Conservation (phyloP, 2,113 vertebrate genomes). For the Xenotilapia leptura region DNA sequence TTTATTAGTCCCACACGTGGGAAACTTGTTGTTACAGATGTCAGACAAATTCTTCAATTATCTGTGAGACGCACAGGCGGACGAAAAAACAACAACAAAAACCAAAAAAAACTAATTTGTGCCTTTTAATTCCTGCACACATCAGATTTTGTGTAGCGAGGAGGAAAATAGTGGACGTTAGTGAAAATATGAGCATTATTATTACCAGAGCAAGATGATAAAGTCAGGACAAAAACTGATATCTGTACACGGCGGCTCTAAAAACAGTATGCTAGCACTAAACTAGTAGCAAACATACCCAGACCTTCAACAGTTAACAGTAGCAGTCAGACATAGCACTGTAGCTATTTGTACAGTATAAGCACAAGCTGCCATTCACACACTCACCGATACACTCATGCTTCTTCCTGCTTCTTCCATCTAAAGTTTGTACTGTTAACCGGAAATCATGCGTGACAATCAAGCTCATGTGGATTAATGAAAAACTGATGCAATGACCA, state of each 20-base stretch:
- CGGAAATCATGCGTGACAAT: accelerated
- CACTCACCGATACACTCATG: not conserved
- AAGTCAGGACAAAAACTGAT: not conserved
- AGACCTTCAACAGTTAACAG: too few relatives aligned
- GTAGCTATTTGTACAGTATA: not conserved
- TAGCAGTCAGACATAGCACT: not conserved
- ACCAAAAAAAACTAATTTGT: accelerated
- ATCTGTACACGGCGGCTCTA: not conserved
- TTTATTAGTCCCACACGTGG: not conserved
- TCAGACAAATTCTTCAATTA: not conserved
- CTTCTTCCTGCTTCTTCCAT: not conserved
- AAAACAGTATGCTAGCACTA: not conserved
- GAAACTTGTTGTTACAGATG: not conserved
- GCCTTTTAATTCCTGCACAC: not conserved
- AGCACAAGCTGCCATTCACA: not conserved
- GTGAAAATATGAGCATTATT: not conserved
- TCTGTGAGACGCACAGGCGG: not conserved
- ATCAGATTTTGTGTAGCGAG: not conserved
- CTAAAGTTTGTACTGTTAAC: not conserved
- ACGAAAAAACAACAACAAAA: not conserved
- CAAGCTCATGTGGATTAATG: not conserved
- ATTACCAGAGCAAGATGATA: not conserved
- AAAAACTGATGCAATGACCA: accelerated
- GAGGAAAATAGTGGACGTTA: not conserved
- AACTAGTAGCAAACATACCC: not conserved